Evolutionary conservation across 2,888 invertebrate species (phyloP).

Genomic region (Agonopterix alstromeriana): DNA sequence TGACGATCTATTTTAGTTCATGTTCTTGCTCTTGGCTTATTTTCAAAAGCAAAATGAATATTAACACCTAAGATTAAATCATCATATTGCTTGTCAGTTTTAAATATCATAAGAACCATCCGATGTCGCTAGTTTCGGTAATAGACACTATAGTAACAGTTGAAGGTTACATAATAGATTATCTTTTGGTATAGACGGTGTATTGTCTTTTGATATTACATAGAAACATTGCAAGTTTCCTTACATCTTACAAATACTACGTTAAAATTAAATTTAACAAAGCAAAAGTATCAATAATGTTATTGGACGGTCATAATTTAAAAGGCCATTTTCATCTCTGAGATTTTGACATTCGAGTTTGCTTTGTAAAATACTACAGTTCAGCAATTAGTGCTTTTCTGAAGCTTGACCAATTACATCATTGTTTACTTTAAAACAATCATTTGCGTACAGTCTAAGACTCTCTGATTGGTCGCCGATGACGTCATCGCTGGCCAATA

Average conservation of each 20-base stretch:
- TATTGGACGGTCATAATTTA: constrained; percentile 40
- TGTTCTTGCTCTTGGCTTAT: too few relatives aligned
- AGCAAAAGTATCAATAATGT: constrained; percentile 40
- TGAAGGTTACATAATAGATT: not conserved
- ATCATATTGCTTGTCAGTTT: too few relatives aligned
- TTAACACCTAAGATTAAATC: too few relatives aligned
- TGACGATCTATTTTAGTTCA: too few relatives aligned
- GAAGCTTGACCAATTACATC: constrained; percentile 6
- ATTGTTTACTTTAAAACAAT: constrained; percentile 6
- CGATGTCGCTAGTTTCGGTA: too few relatives aligned
- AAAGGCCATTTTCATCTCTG: constrained; percentile 20
- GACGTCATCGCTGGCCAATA: not conserved
- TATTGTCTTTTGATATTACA: constrained; percentile 1
- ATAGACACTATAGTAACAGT: too few relatives aligned
- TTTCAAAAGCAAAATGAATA: too few relatives aligned
- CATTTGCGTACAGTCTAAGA: not conserved
- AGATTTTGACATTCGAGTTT: constrained; percentile 1
- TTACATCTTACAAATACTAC: constrained; percentile 5
- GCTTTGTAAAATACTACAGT: not conserved
- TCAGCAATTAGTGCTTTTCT: not conserved
- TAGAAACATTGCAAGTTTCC: not conserved
- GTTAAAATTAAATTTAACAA: constrained; percentile 22
- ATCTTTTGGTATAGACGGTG: not conserved
- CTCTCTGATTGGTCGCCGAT: not conserved
- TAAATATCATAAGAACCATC: too few relatives aligned